phyloP scores from a whole-genome alignment of 2,113 vertebrate species.

The Ochotona curzoniae region DNA sequence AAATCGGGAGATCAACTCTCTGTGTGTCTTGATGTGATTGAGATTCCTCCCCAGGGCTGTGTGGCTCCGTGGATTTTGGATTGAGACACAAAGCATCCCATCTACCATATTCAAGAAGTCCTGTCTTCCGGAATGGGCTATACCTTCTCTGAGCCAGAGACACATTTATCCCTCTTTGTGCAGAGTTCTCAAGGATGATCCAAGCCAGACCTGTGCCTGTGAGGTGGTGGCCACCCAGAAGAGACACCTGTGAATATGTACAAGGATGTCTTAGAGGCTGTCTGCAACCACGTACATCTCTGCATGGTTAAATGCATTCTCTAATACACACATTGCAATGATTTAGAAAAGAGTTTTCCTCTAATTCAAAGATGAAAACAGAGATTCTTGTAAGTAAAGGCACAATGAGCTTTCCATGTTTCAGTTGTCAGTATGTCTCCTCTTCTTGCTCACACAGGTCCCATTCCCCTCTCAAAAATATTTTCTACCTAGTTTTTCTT shows the following conservation, averaged over 20 bases:
- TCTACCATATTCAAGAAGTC: no score
- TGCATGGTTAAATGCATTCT: background rate
- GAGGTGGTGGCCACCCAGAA: background rate
- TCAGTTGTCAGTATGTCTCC: background rate
- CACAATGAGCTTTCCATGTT: conserved; percentile 32
- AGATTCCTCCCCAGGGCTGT: background rate
- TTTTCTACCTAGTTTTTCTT: background rate
- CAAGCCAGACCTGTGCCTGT: background rate
- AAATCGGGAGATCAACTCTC: background rate
- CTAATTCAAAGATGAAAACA: conserved; percentile 17
- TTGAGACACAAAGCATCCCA: no score
- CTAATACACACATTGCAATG: background rate
- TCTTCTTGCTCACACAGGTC: conserved; percentile 44
- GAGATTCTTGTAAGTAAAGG: conserved; percentile 25
- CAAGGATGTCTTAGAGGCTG: background rate
- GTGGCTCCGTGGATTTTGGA: background rate
- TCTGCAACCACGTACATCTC: background rate
- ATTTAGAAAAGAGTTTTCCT: background rate
- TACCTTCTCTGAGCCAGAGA: background rate
- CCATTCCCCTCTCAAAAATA: background rate
- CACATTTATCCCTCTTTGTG: background rate
- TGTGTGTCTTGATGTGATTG: no score
- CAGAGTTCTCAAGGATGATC: background rate
- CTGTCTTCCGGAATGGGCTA: background rate
- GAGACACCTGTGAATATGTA: background rate